These are phyloP conservation scores for Amniataba percoides DNA, from an alignment of 2,797 vertebrate genomes.

Conservation along the genomic window DNA sequence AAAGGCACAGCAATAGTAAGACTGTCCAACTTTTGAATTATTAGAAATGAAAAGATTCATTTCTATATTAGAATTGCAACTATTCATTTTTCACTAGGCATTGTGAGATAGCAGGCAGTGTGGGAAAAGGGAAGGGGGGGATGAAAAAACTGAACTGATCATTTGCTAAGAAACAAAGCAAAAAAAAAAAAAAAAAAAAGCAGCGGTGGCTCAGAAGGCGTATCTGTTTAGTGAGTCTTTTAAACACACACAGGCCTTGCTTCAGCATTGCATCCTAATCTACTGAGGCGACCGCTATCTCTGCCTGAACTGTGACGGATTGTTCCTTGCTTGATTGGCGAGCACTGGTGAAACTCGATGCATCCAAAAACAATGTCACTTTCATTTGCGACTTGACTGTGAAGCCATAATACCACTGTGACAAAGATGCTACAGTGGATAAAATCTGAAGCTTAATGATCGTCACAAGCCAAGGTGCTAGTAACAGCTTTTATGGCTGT, in stretches of 20 bases:
- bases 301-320: slow-evolving; percentile 13
- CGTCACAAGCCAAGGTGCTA: neutral
- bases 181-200: no score
- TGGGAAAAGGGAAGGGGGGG: rapidly evolving
- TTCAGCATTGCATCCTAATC: neutral
- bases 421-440: slow-evolving; percentile 3
- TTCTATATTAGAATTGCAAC: no score
- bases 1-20: neutral
- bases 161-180: no score
- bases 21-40: no score
- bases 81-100: neutral
- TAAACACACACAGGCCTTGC: neutral
- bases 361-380: slow-evolving; percentile 5
- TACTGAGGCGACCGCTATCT: neutral
- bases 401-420: neutral
- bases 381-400: neutral
- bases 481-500: neutral
- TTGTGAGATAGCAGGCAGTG: neutral
- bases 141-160: neutral
- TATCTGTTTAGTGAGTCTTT: neutral
- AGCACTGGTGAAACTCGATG: slow-evolving; percentile 3
- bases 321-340: slow-evolving; percentile 13
- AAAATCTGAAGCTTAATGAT: slow-evolving; percentile 2
- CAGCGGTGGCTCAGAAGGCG: no score
- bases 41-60: no score